A percentile compares a stretch with the other conserved stretches of the same genome.
Conservation (phyloP, 2,888 invertebrate species). For the Agrilus cyanescens region DNA sequence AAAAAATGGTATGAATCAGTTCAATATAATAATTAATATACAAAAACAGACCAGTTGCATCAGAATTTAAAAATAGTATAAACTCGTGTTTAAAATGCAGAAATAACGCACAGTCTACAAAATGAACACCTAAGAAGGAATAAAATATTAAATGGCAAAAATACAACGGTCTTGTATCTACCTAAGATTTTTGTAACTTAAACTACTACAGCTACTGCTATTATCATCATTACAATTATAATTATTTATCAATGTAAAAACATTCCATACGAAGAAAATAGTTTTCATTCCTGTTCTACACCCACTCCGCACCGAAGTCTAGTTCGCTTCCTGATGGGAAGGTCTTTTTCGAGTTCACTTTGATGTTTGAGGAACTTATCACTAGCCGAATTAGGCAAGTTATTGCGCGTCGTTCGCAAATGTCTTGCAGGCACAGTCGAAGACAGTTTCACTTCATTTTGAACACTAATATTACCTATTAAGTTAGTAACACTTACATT, state of each 20-base stretch:
- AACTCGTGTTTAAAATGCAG: conserved; percentile 23
- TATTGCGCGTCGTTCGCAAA: conserved; percentile 14
- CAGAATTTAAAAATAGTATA: too few species aligned
- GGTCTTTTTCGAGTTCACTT: conserved; percentile 15
- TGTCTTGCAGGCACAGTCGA: conserved; percentile 15
- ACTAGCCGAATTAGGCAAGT: conserved; percentile 8
- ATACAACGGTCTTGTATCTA: too few species aligned
- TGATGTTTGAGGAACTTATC: conserved; percentile 14
- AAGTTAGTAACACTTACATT: conserved; percentile 5
- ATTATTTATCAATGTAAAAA: too few species aligned
- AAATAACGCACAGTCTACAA: conserved; percentile 28
- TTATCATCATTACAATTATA: too few species aligned
- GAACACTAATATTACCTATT: conserved; percentile 4
- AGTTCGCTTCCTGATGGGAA: conserved; percentile 19
- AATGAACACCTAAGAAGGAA: conserved; percentile 15
- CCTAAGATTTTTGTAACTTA: too few species aligned
- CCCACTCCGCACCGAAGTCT: conserved; percentile 14
- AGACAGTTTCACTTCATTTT: conserved; percentile 16
- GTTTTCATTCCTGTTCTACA: conserved; percentile 10
- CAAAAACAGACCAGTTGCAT: too few species aligned
- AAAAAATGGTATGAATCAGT: too few species aligned
- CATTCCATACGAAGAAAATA: neutral
- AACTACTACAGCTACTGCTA: too few species aligned
- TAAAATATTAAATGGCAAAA: too few species aligned
- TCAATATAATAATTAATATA: too few species aligned